Evolutionary conservation across 2,797 vertebrate genomes (phyloP), one percentile per base, ranked within the genome.

Genomic region (Poecilia picta): DNA sequence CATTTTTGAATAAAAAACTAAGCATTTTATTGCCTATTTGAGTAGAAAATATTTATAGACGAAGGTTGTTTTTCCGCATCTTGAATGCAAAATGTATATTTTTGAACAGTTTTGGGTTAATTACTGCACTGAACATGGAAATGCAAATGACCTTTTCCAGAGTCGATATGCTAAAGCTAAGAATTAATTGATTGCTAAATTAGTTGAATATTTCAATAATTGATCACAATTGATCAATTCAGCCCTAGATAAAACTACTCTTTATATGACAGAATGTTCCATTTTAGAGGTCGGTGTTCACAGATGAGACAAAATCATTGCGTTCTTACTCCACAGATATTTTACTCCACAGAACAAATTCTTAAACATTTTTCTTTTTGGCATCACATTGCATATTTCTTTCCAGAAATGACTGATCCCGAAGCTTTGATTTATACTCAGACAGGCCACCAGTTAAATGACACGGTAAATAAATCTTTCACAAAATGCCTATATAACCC

Each of bases 391-490:
- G 73, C 72, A 68, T 62, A 81, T 53, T 83, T 76, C 45, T 86
- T 77, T 74, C 47, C 71, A 81, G 78, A 77, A 12, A 43, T 75
- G 76, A 77, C 76, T 76, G 31, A n/a, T 13, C 36, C 41, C 51
- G 13, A 53, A 28, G 23, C 11, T 62, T 47, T 80, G 68, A 77
- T 78, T 68, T 64, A 46, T 77, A 46, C 8, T 78, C 74, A 80
- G 79, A 75, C 78, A 79, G 77, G 86, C 83, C 85, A 88, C 89
- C 91, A 89, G 88, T 85, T 81, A 89, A 93, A 92, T 92, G 89
- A 88, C 88, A 85, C 76, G 74, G 89, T 87, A 86, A 86, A 94
- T 93, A 92, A 92, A 94, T 92, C 86, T 93, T 89, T 85, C 83
- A 71, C 83, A 88, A 83, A 76, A 83, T 85, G 80, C 83, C 81